phyloP scores from a whole-genome alignment of 2,113 vertebrate genomes.

The Sclerurus mexicanus region DNA sequence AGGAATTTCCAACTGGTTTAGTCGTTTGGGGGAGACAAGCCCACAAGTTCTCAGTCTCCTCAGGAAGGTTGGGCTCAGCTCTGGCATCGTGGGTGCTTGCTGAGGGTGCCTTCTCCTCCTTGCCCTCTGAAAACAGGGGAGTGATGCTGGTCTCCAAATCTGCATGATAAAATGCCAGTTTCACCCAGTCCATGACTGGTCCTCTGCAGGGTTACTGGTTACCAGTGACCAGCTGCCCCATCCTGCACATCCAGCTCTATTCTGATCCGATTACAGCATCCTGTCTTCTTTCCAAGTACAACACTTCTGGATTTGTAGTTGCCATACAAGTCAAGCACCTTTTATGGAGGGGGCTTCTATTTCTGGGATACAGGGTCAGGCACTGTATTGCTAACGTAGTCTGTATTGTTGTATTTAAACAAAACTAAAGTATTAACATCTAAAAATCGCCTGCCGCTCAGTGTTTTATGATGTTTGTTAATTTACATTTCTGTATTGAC shows the following conservation, averaged over 20 bases:
- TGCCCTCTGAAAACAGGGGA: not conserved
- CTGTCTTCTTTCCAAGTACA: not conserved
- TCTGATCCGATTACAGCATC: not conserved
- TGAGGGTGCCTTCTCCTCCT: not conserved
- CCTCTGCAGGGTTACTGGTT: not conserved
- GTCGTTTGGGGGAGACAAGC: not conserved
- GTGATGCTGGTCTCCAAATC: not conserved
- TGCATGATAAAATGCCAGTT: not conserved
- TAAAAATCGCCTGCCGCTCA: not conserved
- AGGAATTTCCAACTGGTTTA: not conserved
- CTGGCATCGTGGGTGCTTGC: not conserved
- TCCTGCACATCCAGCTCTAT: not conserved
- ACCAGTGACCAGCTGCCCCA: not conserved
- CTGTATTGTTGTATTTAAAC: slow-evolving; percentile 21
- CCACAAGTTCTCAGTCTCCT: not conserved
- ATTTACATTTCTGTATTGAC: not conserved
- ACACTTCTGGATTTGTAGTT: not conserved
- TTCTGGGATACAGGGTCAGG: slow-evolving; percentile 29
- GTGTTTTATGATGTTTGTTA: not conserved
- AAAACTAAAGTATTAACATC: slow-evolving; percentile 58
- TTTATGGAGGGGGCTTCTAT: not conserved
- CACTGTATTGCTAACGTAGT: slow-evolving; percentile 24
- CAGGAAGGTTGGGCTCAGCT: not conserved
- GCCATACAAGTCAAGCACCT: not conserved
- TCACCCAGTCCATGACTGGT: not conserved